phyloP scores from a whole-genome alignment of 2,888 invertebrate genomes.

The Drosophila picticornis region DNA sequence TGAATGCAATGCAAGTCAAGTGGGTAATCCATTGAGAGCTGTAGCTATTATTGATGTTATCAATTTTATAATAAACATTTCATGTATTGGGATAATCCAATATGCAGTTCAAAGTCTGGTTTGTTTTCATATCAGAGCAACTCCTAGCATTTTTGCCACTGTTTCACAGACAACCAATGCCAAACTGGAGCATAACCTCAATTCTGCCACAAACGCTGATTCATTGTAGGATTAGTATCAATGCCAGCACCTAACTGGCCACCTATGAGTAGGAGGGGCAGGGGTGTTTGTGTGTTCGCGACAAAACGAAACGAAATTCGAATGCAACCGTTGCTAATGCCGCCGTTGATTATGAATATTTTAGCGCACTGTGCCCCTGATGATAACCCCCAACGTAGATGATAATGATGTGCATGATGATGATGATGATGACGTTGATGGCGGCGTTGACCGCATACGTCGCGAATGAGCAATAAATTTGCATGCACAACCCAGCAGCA shows the following conservation, averaged over 20 bases:
- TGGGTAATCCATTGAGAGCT: neutral
- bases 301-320: constrained; percentile 45
- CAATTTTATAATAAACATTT: neutral
- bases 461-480: constrained; percentile 75
- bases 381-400: constrained; percentile 35
- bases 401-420: constrained; percentile 23
- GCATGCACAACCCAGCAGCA: constrained; percentile 44
- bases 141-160: neutral
- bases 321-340: constrained; percentile 61
- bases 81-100: neutral
- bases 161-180: constrained; percentile 5
- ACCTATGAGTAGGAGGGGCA: neutral
- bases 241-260: neutral
- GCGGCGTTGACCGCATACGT: constrained; percentile 45
- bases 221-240: constrained; percentile 22
- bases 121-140: neutral
- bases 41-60: neutral
- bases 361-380: constrained; percentile 42
- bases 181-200: constrained; percentile 49
- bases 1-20: neutral
- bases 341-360: constrained; percentile 75
- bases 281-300: neutral
- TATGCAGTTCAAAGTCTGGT: neutral
- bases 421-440: constrained; percentile 32
- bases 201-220: constrained; percentile 41